Conservation (phyloP, 2,888 invertebrate species). For the Prenolepis imparis region DNA sequence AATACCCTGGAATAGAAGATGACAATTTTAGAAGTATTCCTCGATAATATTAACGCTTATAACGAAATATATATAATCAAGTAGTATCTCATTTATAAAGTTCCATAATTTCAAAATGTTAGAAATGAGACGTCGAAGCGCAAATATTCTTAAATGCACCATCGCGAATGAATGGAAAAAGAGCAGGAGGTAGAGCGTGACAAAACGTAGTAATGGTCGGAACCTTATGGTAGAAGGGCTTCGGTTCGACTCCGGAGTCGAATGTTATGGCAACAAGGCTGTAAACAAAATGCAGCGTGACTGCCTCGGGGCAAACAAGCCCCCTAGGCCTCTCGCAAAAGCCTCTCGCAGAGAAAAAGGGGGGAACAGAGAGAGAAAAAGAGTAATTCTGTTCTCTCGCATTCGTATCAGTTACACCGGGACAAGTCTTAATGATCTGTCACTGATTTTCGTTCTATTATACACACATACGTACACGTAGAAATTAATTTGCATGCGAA, state of each 20-base stretch:
- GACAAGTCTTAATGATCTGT: conserved; percentile 73
- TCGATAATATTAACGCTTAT: background rate
- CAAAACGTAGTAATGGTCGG: conserved; percentile 64
- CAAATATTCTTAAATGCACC: conserved; percentile 44
- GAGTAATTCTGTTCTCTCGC: conserved; percentile 63
- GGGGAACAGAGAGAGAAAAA: conserved; percentile 2
- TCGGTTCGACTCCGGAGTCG: conserved; percentile 55
- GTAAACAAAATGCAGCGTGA: conserved; percentile 83
- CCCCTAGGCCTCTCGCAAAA: conserved; percentile 70
- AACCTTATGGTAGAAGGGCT: conserved; percentile 40
- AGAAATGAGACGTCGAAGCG: conserved; percentile 46
- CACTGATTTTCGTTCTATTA: conserved; percentile 67
- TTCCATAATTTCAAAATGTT: conserved; percentile 1
- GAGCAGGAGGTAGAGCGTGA: conserved; percentile 42
- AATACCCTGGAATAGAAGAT: conserved; percentile 88
- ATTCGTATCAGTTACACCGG: conserved; percentile 77
- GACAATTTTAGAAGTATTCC: background rate
- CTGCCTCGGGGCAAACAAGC: conserved; percentile 80
- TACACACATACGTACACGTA: background rate
- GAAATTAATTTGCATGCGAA: background rate
- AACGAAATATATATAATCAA: background rate
- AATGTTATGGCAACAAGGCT: conserved; percentile 82
- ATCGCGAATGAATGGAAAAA: conserved; percentile 53
- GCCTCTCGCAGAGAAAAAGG: conserved; percentile 39
- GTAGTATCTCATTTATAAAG: background rate